These are phyloP conservation scores for Eudasyphora cyanicolor DNA, from an alignment of 2,888 invertebrate species.

Conservation along the genomic window DNA sequence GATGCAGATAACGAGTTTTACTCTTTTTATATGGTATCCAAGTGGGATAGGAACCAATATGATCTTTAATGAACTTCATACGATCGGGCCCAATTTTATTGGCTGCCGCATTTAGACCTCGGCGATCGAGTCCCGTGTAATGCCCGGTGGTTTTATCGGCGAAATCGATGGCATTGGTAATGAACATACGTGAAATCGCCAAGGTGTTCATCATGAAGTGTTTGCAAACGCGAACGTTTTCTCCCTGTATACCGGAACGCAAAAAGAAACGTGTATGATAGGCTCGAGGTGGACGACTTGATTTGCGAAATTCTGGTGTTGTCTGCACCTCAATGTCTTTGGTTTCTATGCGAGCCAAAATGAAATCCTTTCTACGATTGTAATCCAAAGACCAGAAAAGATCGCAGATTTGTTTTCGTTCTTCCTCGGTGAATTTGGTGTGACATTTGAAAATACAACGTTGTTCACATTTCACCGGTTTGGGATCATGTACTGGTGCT, in stretches of 20 bases:
- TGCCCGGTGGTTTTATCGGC: constrained; percentile 65
- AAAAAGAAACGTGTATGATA: constrained; percentile 67
- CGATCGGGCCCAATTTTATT: constrained; percentile 62
- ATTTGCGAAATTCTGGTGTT: constrained; percentile 65
- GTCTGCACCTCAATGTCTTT: constrained; percentile 63
- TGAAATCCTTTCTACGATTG: constrained; percentile 68
- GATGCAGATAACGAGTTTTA: constrained; percentile 65
- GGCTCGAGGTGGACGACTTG: constrained; percentile 63
- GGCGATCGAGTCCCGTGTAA: constrained; percentile 61
- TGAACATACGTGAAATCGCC: constrained; percentile 54
- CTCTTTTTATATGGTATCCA: constrained; percentile 66
- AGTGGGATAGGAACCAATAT: constrained; percentile 65
- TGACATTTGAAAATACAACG: constrained; percentile 66
- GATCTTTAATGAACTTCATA: constrained; percentile 48
- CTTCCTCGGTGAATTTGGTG: constrained; percentile 64
- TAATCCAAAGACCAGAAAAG: constrained; percentile 68
- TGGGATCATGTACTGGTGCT: constrained; percentile 63
- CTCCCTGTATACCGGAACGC: constrained; percentile 61
- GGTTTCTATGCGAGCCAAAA: constrained; percentile 66
- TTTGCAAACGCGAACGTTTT: constrained; percentile 67
- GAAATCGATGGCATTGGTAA: constrained; percentile 61
- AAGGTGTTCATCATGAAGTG: constrained; percentile 64
- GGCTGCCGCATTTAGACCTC: constrained; percentile 40
- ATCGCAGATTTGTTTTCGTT: constrained; percentile 67
- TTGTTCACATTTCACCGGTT: constrained; percentile 66